These are phyloP conservation scores for Zonitis immaculata DNA, from an alignment of 2,888 invertebrate species.

Conservation along the genomic window DNA sequence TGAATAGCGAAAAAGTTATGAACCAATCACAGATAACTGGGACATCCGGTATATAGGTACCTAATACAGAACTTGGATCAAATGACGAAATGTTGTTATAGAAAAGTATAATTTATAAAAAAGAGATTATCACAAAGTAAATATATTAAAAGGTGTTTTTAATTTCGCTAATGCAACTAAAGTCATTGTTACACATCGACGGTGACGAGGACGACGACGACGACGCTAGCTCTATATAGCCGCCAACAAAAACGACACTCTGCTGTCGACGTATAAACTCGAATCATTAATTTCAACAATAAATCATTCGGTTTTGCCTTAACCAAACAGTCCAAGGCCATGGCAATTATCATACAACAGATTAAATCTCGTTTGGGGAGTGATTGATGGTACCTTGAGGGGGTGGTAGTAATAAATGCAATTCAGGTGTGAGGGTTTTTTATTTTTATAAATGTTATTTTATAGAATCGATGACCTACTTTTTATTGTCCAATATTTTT, in stretches of 20 bases:
- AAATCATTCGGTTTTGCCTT: slow-evolving; percentile 4
- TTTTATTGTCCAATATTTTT: too few species aligned
- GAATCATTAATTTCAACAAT: slow-evolving; percentile 4
- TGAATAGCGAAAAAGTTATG: too few species aligned
- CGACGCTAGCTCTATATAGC: too few species aligned
- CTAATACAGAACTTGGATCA: too few species aligned
- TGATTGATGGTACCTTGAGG: slow-evolving; percentile 3
- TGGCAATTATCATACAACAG: slow-evolving; percentile 6
- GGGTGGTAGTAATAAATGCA: neutral
- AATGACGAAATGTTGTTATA: neutral
- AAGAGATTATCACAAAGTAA: too few species aligned
- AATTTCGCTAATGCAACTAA: neutral
- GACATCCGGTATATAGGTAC: too few species aligned
- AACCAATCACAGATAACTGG: too few species aligned
- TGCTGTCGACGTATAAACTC: neutral
- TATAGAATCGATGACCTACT: neutral
- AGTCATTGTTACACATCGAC: neutral
- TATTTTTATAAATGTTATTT: too few species aligned
- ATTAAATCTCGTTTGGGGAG: slow-evolving; percentile 3
- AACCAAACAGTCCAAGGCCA: neutral
- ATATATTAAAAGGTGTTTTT: neutral
- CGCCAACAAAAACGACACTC: neutral
- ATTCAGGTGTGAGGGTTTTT: neutral
- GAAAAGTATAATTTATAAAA: neutral
- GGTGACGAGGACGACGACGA: neutral